Evolutionary conservation across 1,140 invertebrate species (phyloP).

Genomic region (Matsumurasca onukii): DNA sequence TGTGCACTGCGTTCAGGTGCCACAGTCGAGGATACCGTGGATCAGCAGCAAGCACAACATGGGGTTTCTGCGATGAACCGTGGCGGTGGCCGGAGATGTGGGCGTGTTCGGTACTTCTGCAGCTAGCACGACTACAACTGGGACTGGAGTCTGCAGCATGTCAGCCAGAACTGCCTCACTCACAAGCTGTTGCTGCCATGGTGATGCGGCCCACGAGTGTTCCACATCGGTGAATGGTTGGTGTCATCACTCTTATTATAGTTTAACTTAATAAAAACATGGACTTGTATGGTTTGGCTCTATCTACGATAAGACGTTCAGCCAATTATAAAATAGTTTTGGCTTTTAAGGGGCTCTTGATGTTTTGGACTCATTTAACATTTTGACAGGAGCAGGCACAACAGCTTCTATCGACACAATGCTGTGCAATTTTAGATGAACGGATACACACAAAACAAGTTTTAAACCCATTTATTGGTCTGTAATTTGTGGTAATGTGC

Average conservation of each 20-base stretch:
- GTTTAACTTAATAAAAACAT: too few relatives aligned
- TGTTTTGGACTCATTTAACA: too few relatives aligned
- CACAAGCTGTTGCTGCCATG: slow-evolving; percentile 83
- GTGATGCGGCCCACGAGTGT: slow-evolving; percentile 88
- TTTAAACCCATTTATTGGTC: too few relatives aligned
- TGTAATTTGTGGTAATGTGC: too few relatives aligned
- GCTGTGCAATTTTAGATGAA: too few relatives aligned
- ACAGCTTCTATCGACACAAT: too few relatives aligned
- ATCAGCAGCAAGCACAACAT: slow-evolving; percentile 97
- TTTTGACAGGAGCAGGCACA: too few relatives aligned
- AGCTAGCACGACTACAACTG: slow-evolving; percentile 99
- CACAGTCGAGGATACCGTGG: too few relatives aligned
- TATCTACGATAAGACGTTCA: neutral
- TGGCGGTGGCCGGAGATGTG: slow-evolving; percentile 80
- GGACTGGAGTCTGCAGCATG: slow-evolving; percentile 96
- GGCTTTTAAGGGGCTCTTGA: too few relatives aligned
- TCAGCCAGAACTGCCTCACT: slow-evolving; percentile 82
- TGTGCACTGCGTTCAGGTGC: too few relatives aligned
- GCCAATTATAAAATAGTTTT: neutral
- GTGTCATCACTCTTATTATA: slow-evolving; percentile 31
- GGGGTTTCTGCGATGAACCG: slow-evolving; percentile 95
- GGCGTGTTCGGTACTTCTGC: slow-evolving; percentile 88
- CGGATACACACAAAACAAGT: too few relatives aligned
- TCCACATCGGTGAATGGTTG: slow-evolving; percentile 98
- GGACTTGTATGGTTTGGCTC: neutral